Evolutionary conservation across 2,113 vertebrate genomes (phyloP).

Genomic region (Pionites leucogaster): DNA sequence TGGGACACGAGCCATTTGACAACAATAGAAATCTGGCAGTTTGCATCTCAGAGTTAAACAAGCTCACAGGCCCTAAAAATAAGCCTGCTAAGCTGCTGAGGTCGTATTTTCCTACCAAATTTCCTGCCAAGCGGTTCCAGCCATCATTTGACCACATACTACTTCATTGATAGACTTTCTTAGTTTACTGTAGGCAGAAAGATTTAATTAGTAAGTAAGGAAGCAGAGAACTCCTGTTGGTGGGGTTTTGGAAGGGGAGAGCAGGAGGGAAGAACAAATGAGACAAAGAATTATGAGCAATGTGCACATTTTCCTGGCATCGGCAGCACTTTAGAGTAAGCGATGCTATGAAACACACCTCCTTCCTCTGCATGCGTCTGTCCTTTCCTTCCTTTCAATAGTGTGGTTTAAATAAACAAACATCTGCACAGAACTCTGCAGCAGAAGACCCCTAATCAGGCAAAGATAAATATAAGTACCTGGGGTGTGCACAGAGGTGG

Average conservation of each 20-base stretch:
- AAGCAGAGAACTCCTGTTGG: slow-evolving; percentile 69
- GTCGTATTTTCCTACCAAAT: slow-evolving; percentile 46
- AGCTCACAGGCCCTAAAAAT: slow-evolving; percentile 20
- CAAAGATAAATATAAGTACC: neutral
- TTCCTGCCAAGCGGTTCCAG: slow-evolving; percentile 37
- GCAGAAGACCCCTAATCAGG: neutral
- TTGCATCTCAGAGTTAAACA: neutral
- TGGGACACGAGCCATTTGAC: slow-evolving; percentile 33
- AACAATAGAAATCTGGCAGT: slow-evolving; percentile 18
- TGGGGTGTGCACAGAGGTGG: neutral
- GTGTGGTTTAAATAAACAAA: slow-evolving; percentile 66
- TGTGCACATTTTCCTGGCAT: slow-evolving; percentile 44
- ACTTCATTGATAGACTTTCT: slow-evolving; percentile 19
- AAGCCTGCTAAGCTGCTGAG: slow-evolving; percentile 56
- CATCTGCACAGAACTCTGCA: slow-evolving; percentile 38
- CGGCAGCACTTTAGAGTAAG: neutral
- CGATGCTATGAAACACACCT: slow-evolving; percentile 44
- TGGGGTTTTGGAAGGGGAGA: neutral
- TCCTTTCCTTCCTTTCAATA: slow-evolving; percentile 52
- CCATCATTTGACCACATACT: neutral
- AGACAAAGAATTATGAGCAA: slow-evolving; percentile 36
- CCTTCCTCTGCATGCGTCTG: slow-evolving; percentile 42
- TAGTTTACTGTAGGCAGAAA: slow-evolving; percentile 7
- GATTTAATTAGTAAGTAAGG: slow-evolving; percentile 67
- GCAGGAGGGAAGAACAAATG: neutral